Evolutionary conservation across 2,888 invertebrate genomes (phyloP), one percentile per base, ranked within the genome.

Genomic region (Drosophila picticornis): DNA sequence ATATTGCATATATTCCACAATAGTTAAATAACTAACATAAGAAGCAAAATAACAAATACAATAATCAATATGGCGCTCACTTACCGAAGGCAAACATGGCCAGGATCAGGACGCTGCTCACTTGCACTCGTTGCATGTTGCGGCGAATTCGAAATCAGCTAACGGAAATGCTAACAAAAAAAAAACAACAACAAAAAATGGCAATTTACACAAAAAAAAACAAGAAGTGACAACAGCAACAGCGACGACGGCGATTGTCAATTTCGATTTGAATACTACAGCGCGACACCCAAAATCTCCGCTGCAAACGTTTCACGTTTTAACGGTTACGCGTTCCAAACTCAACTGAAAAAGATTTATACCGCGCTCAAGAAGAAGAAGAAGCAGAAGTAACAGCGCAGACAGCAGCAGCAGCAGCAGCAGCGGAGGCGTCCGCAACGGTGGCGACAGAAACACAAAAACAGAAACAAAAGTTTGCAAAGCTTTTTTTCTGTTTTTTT

Each of bases 321-420:
- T 84, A 81, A 90, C 91, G 78, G 91, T 85, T 84, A 72, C 83
- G 85, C 91, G 91, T 84, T 87, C 90, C 88, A 89, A 91, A 89
- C 89, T 87, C 87, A 88, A 91, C 92, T 91, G 86, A 88, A 91
- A 46, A 92, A 90, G 76, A 84, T 83, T 82, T 85, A 81, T 87
- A 89, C 89, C 81, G 87, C 84, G 84, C 89, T 81, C 87, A 83
- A 83, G 85, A 83, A 82, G 84, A 87, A 87, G 77, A 87, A 91
- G 83, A 70, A 84, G 60, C 46, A 76, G 69, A 66, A 67, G 51
- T 19, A 72, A 34, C 25, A 53, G 25, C 46, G 43, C 56, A 56
- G 31, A 40, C 46, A 43, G 27, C 59, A 50, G 50, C 46, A 43
- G 25, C 60, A 29, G 22, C 59, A 50, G 50, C 75, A 38, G 43